A percentile compares a stretch with the other conserved stretches of the same genome.
Evolutionary conservation across 1,140 invertebrate species (phyloP).

Genomic region (Phymorhynchus buccinoides): DNA sequence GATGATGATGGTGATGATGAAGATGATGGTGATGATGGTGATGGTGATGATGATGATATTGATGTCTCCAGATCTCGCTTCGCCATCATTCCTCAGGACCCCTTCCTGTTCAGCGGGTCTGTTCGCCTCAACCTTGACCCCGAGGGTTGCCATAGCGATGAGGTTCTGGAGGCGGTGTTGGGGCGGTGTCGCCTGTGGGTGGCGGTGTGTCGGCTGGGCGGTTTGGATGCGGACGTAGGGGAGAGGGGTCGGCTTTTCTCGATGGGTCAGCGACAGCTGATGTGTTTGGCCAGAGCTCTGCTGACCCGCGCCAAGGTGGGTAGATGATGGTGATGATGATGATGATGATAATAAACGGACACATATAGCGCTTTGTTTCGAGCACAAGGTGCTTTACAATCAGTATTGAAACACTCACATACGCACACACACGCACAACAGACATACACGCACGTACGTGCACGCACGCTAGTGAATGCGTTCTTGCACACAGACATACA

Average conservation of each 20-base stretch:
- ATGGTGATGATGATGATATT: too few relatives aligned
- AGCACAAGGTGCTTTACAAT: too few relatives aligned
- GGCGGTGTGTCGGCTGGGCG: constrained; percentile 75
- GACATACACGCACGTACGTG: too few relatives aligned
- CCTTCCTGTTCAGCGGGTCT: constrained; percentile 91
- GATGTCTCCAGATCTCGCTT: constrained; percentile 81
- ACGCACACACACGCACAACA: too few relatives aligned
- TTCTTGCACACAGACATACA: too few relatives aligned
- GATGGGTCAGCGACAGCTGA: constrained; percentile 82
- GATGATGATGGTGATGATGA: too few relatives aligned
- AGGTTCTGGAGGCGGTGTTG: constrained; percentile 85
- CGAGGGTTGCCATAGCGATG: constrained; percentile 79
- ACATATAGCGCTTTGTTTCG: too few relatives aligned
- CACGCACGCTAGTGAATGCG: too few relatives aligned
- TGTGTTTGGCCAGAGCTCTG: constrained; percentile 75
- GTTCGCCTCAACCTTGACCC: constrained; percentile 94
- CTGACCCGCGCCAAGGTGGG: constrained; percentile 75
- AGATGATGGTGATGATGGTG: too few relatives aligned
- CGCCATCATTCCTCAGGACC: constrained; percentile 94
- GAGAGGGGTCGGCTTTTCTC: constrained; percentile 75
- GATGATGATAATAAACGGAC: too few relatives aligned
- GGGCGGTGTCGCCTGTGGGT: constrained; percentile 83
- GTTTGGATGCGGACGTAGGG: constrained; percentile 60
- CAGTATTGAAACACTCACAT: too few relatives aligned
- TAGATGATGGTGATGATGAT: too few relatives aligned